A percentile compares a stretch with the other conserved stretches of the same genome.
These are phyloP conservation scores for Yponomeuta sedellus DNA, from an alignment of 2,888 invertebrate species.

Conservation along the genomic window DNA sequence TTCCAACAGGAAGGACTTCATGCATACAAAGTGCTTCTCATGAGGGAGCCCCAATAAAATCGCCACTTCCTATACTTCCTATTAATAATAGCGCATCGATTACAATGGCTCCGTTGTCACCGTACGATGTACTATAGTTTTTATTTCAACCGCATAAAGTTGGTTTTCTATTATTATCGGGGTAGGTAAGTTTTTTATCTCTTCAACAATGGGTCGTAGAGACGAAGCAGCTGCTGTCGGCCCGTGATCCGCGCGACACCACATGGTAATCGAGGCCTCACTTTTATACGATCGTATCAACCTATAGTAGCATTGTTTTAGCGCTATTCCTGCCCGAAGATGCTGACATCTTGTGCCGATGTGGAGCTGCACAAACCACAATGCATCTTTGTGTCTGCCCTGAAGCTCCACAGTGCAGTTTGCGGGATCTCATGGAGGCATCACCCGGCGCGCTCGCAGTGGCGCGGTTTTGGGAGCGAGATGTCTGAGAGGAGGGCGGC, in stretches of 20 bases:
- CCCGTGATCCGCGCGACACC: not conserved
- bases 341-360: too few species aligned
- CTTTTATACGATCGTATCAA: too few species aligned
- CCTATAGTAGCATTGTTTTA: too few species aligned
- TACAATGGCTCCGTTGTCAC: slow-evolving; percentile 19
- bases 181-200: slow-evolving; percentile 29
- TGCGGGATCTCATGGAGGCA: too few species aligned
- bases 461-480: too few species aligned
- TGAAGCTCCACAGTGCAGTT: too few species aligned
- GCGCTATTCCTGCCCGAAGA: too few species aligned
- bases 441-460: too few species aligned
- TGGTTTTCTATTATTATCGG: slow-evolving; percentile 24
- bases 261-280: too few species aligned
- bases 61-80: slow-evolving; percentile 31
- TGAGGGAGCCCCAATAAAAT: slow-evolving; percentile 39
- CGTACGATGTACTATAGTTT: slow-evolving; percentile 19
- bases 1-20: not conserved
- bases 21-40: not conserved
- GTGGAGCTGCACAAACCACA: too few species aligned
- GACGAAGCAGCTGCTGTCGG: slow-evolving; percentile 42
- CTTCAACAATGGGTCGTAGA: slow-evolving; percentile 39
- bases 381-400: too few species aligned
- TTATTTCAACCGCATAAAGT: slow-evolving; percentile 24
- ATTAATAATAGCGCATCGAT: slow-evolving; percentile 41
- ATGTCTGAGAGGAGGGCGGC: too few species aligned